These are phyloP conservation scores for Varecia variegata DNA, from an alignment of 2,797 vertebrate species.

Conservation along the genomic window DNA sequence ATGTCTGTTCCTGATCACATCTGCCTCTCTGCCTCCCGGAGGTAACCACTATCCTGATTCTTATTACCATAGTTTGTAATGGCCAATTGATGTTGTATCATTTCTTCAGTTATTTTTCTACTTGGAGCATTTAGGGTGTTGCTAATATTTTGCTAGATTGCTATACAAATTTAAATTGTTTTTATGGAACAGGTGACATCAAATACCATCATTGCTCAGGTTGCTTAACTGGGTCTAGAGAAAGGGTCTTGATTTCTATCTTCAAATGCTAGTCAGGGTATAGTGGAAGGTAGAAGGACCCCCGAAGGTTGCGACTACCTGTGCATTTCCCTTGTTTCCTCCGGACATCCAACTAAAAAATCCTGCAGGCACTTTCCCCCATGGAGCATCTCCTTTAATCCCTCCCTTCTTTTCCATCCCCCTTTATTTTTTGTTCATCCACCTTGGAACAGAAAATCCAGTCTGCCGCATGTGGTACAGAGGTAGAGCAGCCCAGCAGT, in stretches of 20 bases:
- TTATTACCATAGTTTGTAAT: neutral
- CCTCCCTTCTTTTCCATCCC: neutral
- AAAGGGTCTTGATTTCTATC: neutral
- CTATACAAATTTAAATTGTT: neutral
- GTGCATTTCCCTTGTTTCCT: neutral
- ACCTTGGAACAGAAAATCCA: neutral
- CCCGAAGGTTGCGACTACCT: neutral
- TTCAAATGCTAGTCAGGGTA: neutral
- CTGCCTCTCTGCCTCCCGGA: neutral
- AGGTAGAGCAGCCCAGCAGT: accelerated
- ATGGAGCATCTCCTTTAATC: neutral
- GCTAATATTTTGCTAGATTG: neutral
- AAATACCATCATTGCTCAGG: neutral
- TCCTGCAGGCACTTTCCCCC: neutral
- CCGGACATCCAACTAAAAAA: neutral
- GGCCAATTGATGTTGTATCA: neutral
- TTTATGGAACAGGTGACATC: neutral
- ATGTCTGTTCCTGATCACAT: neutral
- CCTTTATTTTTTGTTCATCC: neutral
- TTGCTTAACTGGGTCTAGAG: neutral
- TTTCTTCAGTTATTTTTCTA: neutral
- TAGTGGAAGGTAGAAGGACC: neutral
- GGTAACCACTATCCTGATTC: neutral
- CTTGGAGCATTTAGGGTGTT: neutral
- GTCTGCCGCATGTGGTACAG: accelerated